phyloP scores from a whole-genome alignment of 2,888 invertebrate species.

The Tromatobia lineatoria region DNA sequence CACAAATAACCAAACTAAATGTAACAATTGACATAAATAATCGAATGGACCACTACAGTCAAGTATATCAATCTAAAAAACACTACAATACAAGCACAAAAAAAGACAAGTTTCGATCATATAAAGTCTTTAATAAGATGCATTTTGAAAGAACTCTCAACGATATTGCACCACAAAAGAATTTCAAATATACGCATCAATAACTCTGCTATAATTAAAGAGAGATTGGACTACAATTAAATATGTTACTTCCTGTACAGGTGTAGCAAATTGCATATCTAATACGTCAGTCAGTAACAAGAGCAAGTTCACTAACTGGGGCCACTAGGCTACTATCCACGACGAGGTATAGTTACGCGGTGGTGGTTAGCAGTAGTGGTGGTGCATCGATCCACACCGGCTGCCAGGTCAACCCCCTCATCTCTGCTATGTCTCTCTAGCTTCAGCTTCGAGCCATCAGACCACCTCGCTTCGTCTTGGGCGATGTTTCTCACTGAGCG shows the following conservation, averaged over 20 bases:
- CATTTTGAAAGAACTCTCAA: background rate
- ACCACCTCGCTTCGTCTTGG: constrained; percentile 25
- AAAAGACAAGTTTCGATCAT: background rate
- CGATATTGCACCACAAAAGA: background rate
- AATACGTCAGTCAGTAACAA: background rate
- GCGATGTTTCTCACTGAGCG: constrained; percentile 33
- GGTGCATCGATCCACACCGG: constrained; percentile 79
- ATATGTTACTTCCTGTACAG: background rate
- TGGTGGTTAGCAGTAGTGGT: constrained; percentile 15
- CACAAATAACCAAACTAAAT: too few species aligned
- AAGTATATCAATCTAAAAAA: background rate
- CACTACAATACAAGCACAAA: background rate
- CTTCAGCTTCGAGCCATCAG: constrained; percentile 42
- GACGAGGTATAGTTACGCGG: constrained; percentile 31
- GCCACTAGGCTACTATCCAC: constrained; percentile 16
- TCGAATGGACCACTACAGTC: too few species aligned
- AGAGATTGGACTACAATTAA: background rate
- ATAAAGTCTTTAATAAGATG: too few species aligned
- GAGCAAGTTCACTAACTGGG: constrained; percentile 5
- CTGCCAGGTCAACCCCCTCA: constrained; percentile 76
- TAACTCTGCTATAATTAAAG: background rate
- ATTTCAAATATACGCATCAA: background rate
- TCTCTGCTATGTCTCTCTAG: constrained; percentile 53
- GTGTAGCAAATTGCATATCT: background rate
- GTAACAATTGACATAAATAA: too few species aligned